phyloP scores from a whole-genome alignment of 2,888 invertebrate species.

The Dermolepida albohirtum region DNA sequence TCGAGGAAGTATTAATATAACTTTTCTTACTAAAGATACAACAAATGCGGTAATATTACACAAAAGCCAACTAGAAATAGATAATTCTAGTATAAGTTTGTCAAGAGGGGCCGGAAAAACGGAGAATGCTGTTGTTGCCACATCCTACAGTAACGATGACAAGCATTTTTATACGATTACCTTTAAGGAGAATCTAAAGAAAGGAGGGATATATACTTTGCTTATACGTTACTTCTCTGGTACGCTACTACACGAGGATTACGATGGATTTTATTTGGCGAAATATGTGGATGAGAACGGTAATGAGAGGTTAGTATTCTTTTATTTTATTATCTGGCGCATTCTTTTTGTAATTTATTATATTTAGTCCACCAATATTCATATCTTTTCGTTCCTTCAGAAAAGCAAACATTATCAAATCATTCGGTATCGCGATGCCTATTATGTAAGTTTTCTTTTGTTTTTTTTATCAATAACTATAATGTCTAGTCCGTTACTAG shows the following conservation, averaged over 20 bases:
- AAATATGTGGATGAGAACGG: conserved; percentile 20
- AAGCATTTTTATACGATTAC: conserved; percentile 6
- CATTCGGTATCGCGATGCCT: no score
- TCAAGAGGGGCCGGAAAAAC: background rate
- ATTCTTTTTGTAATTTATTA: no score
- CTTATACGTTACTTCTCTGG: conserved; percentile 23
- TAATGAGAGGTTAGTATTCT: no score
- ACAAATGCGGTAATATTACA: conserved; percentile 23
- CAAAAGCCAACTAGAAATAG: conserved; percentile 3
- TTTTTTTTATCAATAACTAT: no score
- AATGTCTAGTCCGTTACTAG: no score
- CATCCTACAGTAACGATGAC: conserved; percentile 9
- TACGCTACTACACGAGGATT: conserved; percentile 7
- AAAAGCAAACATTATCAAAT: no score
- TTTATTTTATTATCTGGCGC: no score
- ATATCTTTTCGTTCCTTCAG: no score
- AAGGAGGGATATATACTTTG: conserved; percentile 10
- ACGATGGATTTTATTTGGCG: conserved; percentile 36
- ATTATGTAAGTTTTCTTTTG: no score
- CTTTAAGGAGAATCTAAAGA: background rate
- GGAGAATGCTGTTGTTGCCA: background rate
- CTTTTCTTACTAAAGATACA: background rate
- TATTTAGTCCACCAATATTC: no score
- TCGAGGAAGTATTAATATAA: conserved; percentile 18
- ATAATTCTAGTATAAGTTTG: conserved; percentile 10